Evolutionary conservation across 2,113 vertebrate species (phyloP).

Genomic region (Aix galericulata): DNA sequence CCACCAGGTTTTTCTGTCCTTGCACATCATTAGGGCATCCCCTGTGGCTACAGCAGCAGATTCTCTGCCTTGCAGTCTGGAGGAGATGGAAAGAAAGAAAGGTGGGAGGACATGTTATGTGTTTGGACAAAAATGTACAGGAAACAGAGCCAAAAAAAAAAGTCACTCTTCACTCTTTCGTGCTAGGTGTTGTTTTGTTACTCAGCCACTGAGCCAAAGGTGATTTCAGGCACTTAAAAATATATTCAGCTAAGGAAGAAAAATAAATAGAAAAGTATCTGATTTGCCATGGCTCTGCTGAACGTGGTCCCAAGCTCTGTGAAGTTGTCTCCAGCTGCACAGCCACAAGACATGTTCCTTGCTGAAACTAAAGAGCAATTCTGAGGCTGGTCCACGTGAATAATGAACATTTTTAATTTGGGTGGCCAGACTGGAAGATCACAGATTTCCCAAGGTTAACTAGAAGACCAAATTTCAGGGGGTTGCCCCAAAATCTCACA

Average conservation of each 20-base stretch:
- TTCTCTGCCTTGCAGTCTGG: not conserved
- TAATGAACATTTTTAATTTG: not conserved
- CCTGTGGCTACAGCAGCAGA: not conserved
- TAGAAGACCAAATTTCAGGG: not conserved
- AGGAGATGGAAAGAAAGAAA: not conserved
- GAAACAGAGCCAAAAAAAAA: not conserved
- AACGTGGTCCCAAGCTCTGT: not conserved
- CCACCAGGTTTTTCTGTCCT: not conserved
- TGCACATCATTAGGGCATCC: not conserved
- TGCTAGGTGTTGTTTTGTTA: not conserved
- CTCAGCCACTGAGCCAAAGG: not conserved
- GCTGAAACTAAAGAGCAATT: not conserved
- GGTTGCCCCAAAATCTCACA: accelerated
- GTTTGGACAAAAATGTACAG: not conserved
- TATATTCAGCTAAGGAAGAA: not conserved
- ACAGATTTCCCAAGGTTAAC: not conserved
- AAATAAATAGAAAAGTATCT: not conserved
- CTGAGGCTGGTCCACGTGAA: not conserved
- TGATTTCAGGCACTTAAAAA: not conserved
- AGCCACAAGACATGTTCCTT: not conserved
- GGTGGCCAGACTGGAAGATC: not conserved
- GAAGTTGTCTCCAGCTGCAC: not conserved
- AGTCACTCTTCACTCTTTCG: not conserved
- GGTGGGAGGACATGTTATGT: not conserved
- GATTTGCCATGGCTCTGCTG: not conserved